These are phyloP conservation scores for Lingula anatina DNA, from an alignment of 2,888 invertebrate species.

Conservation along the genomic window DNA sequence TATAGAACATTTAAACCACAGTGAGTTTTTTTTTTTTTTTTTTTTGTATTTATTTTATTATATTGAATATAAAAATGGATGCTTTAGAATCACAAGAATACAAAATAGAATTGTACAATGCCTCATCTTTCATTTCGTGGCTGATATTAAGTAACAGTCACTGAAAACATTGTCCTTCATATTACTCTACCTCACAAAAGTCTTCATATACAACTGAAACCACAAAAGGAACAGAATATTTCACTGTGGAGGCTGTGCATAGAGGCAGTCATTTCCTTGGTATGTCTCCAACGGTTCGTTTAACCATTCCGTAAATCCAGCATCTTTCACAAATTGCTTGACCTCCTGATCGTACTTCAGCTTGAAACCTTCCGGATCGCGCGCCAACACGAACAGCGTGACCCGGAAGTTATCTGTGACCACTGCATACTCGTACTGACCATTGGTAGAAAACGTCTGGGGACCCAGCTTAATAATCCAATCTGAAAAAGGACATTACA, in stretches of 20 bases:
- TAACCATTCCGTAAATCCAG: slow-evolving; percentile 19
- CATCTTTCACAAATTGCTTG: slow-evolving; percentile 10
- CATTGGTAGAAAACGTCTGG: slow-evolving; percentile 15
- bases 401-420: slow-evolving; percentile 23
- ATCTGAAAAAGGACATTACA: slow-evolving; percentile 15
- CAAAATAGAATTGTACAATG: too few relatives aligned
- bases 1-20: too few relatives aligned
- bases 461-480: slow-evolving; percentile 28
- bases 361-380: slow-evolving; percentile 18
- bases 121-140: too few relatives aligned
- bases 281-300: slow-evolving; percentile 20
- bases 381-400: slow-evolving; percentile 22
- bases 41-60: too few relatives aligned
- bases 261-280: slow-evolving; percentile 21
- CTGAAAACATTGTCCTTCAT: too few relatives aligned
- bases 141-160: too few relatives aligned
- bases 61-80: too few relatives aligned
- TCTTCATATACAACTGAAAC: too few relatives aligned
- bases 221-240: too few relatives aligned
- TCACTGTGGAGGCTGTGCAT: slow-evolving; percentile 18
- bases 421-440: slow-evolving; percentile 21
- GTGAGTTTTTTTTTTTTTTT: too few relatives aligned
- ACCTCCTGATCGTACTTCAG: slow-evolving; percentile 15
- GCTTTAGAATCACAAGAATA: too few relatives aligned
- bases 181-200: too few relatives aligned